Evolutionary conservation across 2,113 vertebrate species (phyloP).

Genomic region (Mirza zaza): DNA sequence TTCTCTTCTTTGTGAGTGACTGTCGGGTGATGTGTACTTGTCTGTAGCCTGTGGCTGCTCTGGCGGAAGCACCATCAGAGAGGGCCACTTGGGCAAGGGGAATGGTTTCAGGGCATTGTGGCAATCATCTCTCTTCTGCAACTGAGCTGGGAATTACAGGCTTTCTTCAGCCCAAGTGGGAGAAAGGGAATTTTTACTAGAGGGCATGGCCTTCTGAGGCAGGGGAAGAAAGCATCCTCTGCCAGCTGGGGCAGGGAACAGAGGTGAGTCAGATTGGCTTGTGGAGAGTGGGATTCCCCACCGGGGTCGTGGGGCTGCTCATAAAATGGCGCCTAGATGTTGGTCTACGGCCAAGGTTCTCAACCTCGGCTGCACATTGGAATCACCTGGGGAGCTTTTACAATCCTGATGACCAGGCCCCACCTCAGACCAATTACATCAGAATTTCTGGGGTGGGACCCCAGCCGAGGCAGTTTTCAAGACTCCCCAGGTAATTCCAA

Average conservation of each 20-base stretch:
- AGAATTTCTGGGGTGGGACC: neutral
- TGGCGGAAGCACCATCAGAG: neutral
- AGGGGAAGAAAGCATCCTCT: constrained; percentile 41
- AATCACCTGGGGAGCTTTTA: constrained; percentile 47
- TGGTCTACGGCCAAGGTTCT: constrained; percentile 35
- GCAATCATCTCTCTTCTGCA: constrained; percentile 50
- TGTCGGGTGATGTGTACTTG: neutral
- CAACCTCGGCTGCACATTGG: neutral
- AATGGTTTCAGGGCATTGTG: neutral
- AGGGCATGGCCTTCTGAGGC: constrained; percentile 52
- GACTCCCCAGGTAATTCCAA: neutral
- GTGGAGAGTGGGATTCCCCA: neutral
- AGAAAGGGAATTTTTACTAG: constrained; percentile 67
- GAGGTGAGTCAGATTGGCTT: constrained; percentile 42
- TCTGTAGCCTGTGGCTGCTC: neutral
- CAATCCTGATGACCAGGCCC: neutral
- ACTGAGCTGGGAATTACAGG: constrained; percentile 14
- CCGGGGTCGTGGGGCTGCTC: neutral
- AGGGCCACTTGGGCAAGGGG: neutral
- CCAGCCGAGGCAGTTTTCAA: neutral
- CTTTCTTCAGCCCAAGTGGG: neutral
- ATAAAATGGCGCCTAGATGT: constrained; percentile 43
- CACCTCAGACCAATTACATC: neutral
- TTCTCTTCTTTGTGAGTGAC: neutral
- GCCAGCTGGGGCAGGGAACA: constrained; percentile 34